These are phyloP conservation scores for Argyresthia goedartella DNA, from an alignment of 2,888 invertebrate species.

Conservation along the genomic window DNA sequence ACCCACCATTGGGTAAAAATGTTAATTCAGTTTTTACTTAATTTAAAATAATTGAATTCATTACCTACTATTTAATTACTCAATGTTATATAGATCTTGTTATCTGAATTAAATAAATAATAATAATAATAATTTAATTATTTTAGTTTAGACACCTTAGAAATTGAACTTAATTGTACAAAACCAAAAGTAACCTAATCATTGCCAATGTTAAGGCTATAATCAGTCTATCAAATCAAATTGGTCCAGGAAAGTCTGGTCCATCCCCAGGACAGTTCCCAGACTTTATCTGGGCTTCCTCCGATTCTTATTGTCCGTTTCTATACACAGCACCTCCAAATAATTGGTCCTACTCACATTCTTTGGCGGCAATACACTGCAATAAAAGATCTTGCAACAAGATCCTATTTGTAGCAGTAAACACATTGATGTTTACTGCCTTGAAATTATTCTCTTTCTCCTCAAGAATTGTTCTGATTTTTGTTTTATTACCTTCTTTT, in stretches of 20 bases:
- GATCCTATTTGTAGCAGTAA: conserved; percentile 29
- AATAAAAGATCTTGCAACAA: conserved; percentile 52
- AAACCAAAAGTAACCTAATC: too few species aligned
- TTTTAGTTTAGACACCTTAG: too few species aligned
- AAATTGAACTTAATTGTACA: too few species aligned
- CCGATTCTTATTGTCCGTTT: conserved; percentile 26
- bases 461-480: conserved; percentile 36
- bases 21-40: too few species aligned
- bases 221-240: conserved; percentile 52
- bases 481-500: conserved; percentile 19
- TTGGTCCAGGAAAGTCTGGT: conserved; percentile 53
- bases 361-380: conserved; percentile 24
- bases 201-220: too few species aligned
- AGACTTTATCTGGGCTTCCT: conserved; percentile 46
- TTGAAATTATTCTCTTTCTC: conserved; percentile 41
- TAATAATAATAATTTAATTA: too few species aligned
- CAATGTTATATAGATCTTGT: too few species aligned
- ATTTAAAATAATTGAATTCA: too few species aligned
- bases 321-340: conserved; percentile 26
- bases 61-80: too few species aligned
- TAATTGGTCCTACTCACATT: conserved; percentile 16
- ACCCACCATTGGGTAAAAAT: too few species aligned
- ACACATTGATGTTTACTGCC: conserved; percentile 24
- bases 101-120: too few species aligned
- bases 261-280: conserved; percentile 51